Conservation (phyloP, 2,888 invertebrate genomes). For the Philonicus albiceps region DNA sequence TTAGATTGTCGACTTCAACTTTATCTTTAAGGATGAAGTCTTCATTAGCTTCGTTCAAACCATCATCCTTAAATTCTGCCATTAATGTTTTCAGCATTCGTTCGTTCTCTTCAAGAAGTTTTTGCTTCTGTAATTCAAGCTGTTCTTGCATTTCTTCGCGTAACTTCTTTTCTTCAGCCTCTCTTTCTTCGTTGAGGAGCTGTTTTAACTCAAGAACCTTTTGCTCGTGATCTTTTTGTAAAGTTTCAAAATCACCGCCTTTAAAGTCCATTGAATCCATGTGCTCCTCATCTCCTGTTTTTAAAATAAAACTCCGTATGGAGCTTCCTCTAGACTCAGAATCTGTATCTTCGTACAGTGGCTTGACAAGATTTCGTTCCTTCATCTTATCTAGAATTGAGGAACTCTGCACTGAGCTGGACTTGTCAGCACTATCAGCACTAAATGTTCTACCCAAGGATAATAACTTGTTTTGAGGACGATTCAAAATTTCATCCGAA, state of each 20-base stretch:
- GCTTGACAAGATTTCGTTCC: conserved; percentile 54
- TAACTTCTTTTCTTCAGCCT: conserved; percentile 64
- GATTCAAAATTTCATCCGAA: conserved; percentile 40
- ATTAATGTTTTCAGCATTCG: conserved; percentile 52
- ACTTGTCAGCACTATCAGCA: conserved; percentile 53
- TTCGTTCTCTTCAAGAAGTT: conserved; percentile 57
- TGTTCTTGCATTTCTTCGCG: conserved; percentile 66
- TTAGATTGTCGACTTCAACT: conserved; percentile 46
- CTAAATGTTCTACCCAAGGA: conserved; percentile 49
- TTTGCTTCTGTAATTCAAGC: conserved; percentile 62
- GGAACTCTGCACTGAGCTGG: conserved; percentile 44
- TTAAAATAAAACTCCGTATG: conserved; percentile 59
- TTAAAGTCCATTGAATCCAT: conserved; percentile 65
- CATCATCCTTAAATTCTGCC: conserved; percentile 48
- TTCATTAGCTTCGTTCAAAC: background rate
- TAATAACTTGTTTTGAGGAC: conserved; percentile 28
- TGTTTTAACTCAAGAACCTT: conserved; percentile 65
- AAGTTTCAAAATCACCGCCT: conserved; percentile 66
- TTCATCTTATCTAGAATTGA: conserved; percentile 56
- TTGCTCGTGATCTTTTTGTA: conserved; percentile 55
- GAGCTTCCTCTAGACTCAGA: conserved; percentile 61
- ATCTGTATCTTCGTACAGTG: conserved; percentile 61
- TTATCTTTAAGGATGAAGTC: conserved; percentile 43
- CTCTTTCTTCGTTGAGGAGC: conserved; percentile 63
- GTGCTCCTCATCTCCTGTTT: conserved; percentile 58